Evolutionary conservation across 1,140 invertebrate species (phyloP), one percentile per base, ranked within the genome.

Genomic region (Ooceraea biroi): DNA sequence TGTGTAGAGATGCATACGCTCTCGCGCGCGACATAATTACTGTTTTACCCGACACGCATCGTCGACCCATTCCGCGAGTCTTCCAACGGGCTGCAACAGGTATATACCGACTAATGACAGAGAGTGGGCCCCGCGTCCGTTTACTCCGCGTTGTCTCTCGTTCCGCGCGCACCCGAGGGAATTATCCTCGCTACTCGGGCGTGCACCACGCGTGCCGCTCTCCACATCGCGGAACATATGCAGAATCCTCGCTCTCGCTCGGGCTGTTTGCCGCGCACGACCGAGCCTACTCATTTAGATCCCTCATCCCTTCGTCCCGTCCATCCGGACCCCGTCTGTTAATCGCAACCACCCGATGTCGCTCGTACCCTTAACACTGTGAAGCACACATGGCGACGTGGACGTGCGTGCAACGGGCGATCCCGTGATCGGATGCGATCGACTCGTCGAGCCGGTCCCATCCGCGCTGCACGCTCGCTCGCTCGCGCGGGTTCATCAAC

Each of bases 11-110:
- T 78, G 65, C 65, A 66, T 65, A 71, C 69, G 66, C 76, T 69
- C 63, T 52, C 27, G n/a, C 72, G 41, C 57, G 61, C 63, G 84
- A 58, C 71, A 80, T 93, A 92, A 93, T 93, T 92, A 92, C 90
- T 89, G 86, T 93, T 91, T 36, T 91, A 92, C 90, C 76, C 86
- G 77, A 66, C 74, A 90, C 85, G 91, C 90, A 92, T 90, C 90
- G 89, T 91, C 85, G 66, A 27, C 50, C 76, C 65, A 80, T 74
- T 60, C 36, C 71, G 27, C 52, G 78, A 74, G 74, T 60, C 77
- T 65, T 83, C 44, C 63, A 65, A 36, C 27, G 30, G n/a, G 50
- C 11, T n/a, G 22, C 73, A 63, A 76, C 72, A 76, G 58, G 80
- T 36, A 36, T 2, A 36, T 66, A 73, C 72, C 58, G 30, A 22